phyloP scores from a whole-genome alignment of 2,113 vertebrate species.

The Trogon surrucura region DNA sequence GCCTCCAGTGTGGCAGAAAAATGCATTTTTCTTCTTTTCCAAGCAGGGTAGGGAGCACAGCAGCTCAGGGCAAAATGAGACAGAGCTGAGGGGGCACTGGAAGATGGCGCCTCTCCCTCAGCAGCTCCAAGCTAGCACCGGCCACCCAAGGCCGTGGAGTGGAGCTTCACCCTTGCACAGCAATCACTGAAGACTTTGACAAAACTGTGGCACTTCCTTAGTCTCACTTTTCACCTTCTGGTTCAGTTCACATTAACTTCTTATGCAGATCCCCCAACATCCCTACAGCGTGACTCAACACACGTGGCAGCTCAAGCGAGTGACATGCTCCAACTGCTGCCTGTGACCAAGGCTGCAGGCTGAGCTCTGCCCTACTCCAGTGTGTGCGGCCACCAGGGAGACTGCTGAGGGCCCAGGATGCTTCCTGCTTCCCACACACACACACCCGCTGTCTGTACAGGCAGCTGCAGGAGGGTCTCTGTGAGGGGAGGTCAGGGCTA shows the following conservation, averaged over 20 bases:
- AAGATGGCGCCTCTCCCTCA: accelerated
- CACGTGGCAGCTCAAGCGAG: accelerated
- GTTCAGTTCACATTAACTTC: neutral
- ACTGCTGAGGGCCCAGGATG: too few species aligned
- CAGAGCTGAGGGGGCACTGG: neutral
- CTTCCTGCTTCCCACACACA: neutral
- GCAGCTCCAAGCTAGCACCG: neutral
- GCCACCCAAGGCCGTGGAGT: neutral
- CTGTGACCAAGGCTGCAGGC: neutral
- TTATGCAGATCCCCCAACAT: accelerated
- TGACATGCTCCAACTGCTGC: accelerated
- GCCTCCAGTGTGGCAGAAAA: neutral
- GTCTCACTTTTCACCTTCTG: neutral
- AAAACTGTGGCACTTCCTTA: neutral
- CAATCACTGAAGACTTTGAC: neutral
- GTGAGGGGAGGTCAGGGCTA: neutral
- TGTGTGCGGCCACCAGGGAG: accelerated
- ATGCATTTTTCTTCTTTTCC: neutral
- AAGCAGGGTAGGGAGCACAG: neutral
- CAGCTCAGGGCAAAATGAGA: neutral
- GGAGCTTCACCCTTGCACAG: neutral
- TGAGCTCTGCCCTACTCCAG: neutral
- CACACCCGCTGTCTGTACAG: too few species aligned
- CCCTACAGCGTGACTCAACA: neutral
- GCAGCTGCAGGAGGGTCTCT: neutral